Evolutionary conservation across 1,140 invertebrate genomes (phyloP).

Genomic region (Drosophila novamexicana): DNA sequence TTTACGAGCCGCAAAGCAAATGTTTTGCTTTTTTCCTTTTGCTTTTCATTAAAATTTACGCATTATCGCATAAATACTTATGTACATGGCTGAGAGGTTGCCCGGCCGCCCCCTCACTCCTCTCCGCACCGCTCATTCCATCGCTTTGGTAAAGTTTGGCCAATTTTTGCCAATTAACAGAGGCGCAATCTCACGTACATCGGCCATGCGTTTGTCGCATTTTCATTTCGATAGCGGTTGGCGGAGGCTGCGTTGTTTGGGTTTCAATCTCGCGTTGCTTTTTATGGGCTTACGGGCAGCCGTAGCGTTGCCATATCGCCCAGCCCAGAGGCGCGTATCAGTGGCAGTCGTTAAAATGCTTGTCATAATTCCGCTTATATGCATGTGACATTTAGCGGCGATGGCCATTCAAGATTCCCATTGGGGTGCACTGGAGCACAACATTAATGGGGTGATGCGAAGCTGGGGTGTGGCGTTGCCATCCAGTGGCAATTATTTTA

Average conservation of each 20-base stretch:
- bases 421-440: constrained; percentile 28
- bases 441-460: constrained; percentile 24
- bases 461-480: constrained; percentile 22
- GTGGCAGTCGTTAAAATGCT: constrained; percentile 79
- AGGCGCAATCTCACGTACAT: constrained; percentile 78
- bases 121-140: neutral
- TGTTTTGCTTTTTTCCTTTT: constrained; percentile 30
- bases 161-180: constrained; percentile 82
- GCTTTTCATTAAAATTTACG: constrained; percentile 81
- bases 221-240: constrained; percentile 18
- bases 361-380: constrained; percentile 82
- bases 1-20: constrained; percentile 68
- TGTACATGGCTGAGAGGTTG: constrained; percentile 30
- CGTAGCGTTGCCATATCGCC: constrained; percentile 59
- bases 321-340: constrained; percentile 39
- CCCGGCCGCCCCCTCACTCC: neutral
- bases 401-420: constrained; percentile 47
- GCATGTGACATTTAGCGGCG: constrained; percentile 73
- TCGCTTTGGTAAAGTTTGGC: constrained; percentile 45
- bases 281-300: constrained; percentile 65
- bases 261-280: constrained; percentile 73
- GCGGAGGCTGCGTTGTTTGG: constrained; percentile 13
- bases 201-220: constrained; percentile 71
- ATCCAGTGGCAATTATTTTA: constrained; percentile 73
- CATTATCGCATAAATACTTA: constrained; percentile 77